Percentiles rank a stretch among this genome's conserved stretches.
Evolutionary conservation across 1,140 invertebrate species (phyloP).

Genomic region (Bombus fervidus): DNA sequence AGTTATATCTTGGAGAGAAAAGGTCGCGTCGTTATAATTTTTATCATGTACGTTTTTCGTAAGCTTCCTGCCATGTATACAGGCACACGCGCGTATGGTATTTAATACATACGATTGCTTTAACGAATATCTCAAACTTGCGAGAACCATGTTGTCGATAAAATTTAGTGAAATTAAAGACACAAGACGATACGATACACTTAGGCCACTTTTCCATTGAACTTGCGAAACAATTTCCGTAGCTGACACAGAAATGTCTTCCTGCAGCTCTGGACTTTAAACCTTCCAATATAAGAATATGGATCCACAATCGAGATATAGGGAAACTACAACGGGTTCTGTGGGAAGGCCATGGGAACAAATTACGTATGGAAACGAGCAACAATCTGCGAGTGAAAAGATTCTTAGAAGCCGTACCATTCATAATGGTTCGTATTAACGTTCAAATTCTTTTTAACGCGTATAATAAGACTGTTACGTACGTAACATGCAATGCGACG

Average conservation of each 20-base stretch:
- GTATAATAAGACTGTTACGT: too few relatives aligned
- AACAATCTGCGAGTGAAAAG: constrained; percentile 90
- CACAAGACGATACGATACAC: neutral
- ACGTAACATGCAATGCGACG: too few relatives aligned
- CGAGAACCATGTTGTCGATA: too few relatives aligned
- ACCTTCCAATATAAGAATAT: constrained; percentile 93
- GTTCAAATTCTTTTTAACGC: neutral
- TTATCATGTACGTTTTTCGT: neutral
- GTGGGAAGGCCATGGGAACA: constrained; percentile 93
- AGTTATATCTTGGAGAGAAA: neutral
- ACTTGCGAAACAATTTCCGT: neutral
- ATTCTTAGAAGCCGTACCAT: constrained; percentile 93
- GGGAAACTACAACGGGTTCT: constrained; percentile 91
- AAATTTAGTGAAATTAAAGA: neutral
- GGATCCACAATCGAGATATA: constrained; percentile 95
- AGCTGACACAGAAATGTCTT: too few relatives aligned
- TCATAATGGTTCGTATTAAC: constrained; percentile 89
- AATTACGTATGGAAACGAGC: constrained; percentile 91
- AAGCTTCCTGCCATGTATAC: neutral
- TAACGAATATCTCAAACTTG: neutral
- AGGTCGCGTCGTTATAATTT: neutral
- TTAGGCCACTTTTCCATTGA: too few relatives aligned
- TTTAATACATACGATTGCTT: neutral
- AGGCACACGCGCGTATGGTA: neutral
- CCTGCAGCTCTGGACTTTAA: constrained; percentile 87